Evolutionary conservation across 2,113 vertebrate genomes (phyloP), one percentile per base, ranked within the genome.

Genomic region (Hypocryptadius cinnamomeus): DNA sequence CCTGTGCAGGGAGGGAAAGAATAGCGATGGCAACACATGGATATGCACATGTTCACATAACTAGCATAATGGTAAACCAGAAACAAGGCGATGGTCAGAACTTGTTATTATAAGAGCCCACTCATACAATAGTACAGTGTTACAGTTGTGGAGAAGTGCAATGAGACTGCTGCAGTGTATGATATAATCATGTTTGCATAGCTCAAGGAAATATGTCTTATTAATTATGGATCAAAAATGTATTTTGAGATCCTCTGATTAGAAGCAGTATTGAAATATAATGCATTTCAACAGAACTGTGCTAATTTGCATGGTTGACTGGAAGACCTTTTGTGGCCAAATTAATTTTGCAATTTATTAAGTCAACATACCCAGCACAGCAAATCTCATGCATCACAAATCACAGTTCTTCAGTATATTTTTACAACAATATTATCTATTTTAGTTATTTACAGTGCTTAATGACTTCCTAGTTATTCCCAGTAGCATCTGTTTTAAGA

Each of bases 301-400:
- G n/a, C 56, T 92, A 48, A 92, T 93, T 79, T 93, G 48, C 77
- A 53, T 5, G 16, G 57, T 61, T 95, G 70, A 91, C 77, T 79
- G 69, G 48, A 64, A 92, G 77, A 90, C 30, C 12, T 61, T 94
- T 87, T 76, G 57, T 47, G 73, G 57, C 47, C 83, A 69, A 93
- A 84, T 94, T 89, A 76, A 85, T 92, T 89, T 85, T 82, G n/a
- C n/a, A 56, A 82, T 93, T 92, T 90, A 74, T 35, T 68, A 78
- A 56, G 44, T 89, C 83, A 89, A 78, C 69, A 57, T 76, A 86
- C 42, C 16, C 30, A 74, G 48, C 70, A 81, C 73, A 79, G 72
- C 72, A 78, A 94, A 90, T n/a, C 57, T 93, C 40, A 39, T 81
- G 69, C 77, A 71, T 93, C 65, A 85, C 54, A 90, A 94, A 89